Conservation (phyloP, 2,888 invertebrate species). For the Nudaria mundana region DNA sequence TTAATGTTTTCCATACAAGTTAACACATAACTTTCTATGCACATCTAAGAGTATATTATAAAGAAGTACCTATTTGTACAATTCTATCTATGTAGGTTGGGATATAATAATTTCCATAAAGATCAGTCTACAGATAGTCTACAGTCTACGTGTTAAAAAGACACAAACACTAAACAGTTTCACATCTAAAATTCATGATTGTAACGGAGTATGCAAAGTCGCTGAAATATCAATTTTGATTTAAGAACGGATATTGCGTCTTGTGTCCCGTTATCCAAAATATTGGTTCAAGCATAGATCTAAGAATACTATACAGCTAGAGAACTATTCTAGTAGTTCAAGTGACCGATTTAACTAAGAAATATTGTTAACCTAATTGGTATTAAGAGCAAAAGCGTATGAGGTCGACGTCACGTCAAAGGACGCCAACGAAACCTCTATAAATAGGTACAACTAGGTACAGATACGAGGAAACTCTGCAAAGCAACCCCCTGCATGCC, state of each 20-base stretch:
- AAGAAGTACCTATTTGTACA: too few species aligned
- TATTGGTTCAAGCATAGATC: not conserved
- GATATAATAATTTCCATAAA: too few species aligned
- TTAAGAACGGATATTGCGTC: slow-evolving; percentile 25
- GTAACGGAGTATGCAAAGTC: slow-evolving; percentile 34
- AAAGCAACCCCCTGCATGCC: slow-evolving; percentile 53
- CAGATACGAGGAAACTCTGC: slow-evolving; percentile 39
- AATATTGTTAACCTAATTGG: too few species aligned
- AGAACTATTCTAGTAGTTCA: not conserved
- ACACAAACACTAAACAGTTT: slow-evolving; percentile 20
- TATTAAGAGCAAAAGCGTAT: not conserved
- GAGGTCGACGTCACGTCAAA: slow-evolving; percentile 12
- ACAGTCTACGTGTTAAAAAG: too few species aligned
- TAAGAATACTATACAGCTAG: too few species aligned
- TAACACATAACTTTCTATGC: too few species aligned
- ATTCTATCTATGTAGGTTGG: too few species aligned
- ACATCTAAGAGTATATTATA: too few species aligned
- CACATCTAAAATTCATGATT: slow-evolving; percentile 31
- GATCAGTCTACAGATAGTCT: too few species aligned
- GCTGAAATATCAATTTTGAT: slow-evolving; percentile 22
- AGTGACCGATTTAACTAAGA: not conserved
- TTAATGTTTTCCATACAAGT: too few species aligned
- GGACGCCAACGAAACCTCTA: slow-evolving; percentile 10
- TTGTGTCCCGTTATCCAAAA: slow-evolving; percentile 26
- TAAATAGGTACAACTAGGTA: slow-evolving; percentile 13